Conservation (phyloP, 1,140 invertebrate genomes). For the Drosophila subpulchrella region DNA sequence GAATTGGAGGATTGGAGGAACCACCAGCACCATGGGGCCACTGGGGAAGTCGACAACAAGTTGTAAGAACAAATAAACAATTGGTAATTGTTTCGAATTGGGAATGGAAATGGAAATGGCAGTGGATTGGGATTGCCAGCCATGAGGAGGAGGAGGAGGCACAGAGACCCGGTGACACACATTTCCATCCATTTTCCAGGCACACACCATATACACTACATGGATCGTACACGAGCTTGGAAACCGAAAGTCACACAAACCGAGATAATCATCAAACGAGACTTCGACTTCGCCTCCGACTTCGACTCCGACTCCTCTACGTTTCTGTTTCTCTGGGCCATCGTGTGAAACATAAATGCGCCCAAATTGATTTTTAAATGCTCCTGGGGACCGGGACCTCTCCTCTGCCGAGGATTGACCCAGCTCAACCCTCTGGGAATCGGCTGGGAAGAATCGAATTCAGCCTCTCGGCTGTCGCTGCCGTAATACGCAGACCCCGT, state of each 20-base stretch:
- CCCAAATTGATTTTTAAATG: slow-evolving; percentile 68
- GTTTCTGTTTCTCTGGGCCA: slow-evolving; percentile 28
- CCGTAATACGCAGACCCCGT: slow-evolving; percentile 53
- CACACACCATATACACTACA: slow-evolving; percentile 47
- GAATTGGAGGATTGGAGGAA: neutral
- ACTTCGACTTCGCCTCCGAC: neutral
- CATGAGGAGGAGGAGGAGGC: slow-evolving; percentile 7
- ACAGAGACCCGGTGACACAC: slow-evolving; percentile 66
- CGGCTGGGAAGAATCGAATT: slow-evolving; percentile 27
- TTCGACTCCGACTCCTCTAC: neutral
- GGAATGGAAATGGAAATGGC: slow-evolving; percentile 47
- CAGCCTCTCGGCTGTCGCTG: slow-evolving; percentile 14
- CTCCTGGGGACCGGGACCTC: slow-evolving; percentile 28
- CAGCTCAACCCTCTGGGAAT: slow-evolving; percentile 64
- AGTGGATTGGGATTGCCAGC: slow-evolving; percentile 18
- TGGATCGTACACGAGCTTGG: slow-evolving; percentile 40
- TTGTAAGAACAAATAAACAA: slow-evolving; percentile 74
- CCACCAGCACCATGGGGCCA: slow-evolving; percentile 1
- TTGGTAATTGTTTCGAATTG: slow-evolving; percentile 76
- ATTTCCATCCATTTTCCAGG: slow-evolving; percentile 54
- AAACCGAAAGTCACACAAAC: slow-evolving; percentile 65
- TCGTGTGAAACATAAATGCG: slow-evolving; percentile 71
- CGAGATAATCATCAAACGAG: slow-evolving; percentile 55
- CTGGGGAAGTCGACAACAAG: slow-evolving; percentile 54
- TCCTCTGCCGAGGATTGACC: slow-evolving; percentile 43